These are phyloP conservation scores for Frieseomelitta varia DNA, from an alignment of 1,140 invertebrate species.

Conservation along the genomic window DNA sequence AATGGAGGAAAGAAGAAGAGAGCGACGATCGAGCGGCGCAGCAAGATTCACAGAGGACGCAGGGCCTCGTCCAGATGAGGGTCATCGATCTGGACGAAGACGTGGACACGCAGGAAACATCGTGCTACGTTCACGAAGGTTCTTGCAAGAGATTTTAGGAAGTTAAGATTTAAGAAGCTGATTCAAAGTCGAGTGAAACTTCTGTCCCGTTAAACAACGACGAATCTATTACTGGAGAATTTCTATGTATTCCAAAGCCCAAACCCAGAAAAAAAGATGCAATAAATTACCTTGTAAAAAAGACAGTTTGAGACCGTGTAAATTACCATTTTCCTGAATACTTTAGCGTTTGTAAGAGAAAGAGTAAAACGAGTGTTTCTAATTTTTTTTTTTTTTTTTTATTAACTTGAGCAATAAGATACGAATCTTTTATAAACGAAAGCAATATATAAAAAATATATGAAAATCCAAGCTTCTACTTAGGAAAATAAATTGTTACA, in stretches of 20 bases:
- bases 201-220: not conserved
- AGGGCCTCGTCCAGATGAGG: conserved; percentile 77
- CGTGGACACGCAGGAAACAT: conserved; percentile 76
- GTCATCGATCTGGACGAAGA: conserved; percentile 72
- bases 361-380: no score
- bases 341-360: no score
- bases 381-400: not conserved
- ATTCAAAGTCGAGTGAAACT: not conserved
- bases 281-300: not conserved
- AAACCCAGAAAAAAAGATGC: not conserved
- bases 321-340: not conserved
- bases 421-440: no score
- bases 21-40: not conserved
- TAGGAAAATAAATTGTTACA: no score
- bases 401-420: not conserved
- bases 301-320: not conserved
- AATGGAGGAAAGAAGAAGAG: conserved; percentile 31
- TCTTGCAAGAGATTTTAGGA: conserved; percentile 4
- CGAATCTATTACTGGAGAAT: not conserved
- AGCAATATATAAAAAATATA: no score
- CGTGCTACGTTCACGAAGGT: conserved; percentile 80
- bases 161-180: not conserved
- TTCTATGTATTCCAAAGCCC: not conserved
- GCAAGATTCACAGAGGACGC: conserved; percentile 39
- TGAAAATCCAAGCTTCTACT: no score